A percentile compares a stretch with the other conserved stretches of the same genome.
Conservation (phyloP, 53 echinoderm and acorn worm species). For the Echinarachnius parma region DNA sequence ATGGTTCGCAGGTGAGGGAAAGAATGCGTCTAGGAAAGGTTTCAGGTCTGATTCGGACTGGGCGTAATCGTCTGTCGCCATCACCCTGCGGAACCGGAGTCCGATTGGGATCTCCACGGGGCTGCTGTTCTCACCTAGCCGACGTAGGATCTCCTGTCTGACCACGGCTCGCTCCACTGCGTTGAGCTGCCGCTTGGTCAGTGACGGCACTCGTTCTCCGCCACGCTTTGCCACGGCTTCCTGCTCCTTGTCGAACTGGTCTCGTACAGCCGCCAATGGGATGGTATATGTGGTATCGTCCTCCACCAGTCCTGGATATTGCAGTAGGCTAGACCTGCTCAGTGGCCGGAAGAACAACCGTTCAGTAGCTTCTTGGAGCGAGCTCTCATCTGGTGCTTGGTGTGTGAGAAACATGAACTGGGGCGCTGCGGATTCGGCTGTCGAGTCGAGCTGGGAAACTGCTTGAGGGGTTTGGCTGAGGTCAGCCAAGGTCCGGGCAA, state of each 20-base stretch:
- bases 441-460: too few species aligned
- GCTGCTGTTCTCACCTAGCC: conserved; percentile 14
- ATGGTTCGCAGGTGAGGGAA: too few species aligned
- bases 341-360: too few species aligned
- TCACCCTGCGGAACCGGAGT: conserved; percentile 20
- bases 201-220: background rate
- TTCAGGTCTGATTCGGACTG: background rate
- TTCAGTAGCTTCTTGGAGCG: too few species aligned
- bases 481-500: too few species aligned
- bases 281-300: too few species aligned
- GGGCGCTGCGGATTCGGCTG: too few species aligned
- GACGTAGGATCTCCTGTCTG: conserved; percentile 26
- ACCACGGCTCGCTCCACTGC: conserved; percentile 29
- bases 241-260: background rate
- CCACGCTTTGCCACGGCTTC: background rate
- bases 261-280: background rate
- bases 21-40: conserved; percentile 10
- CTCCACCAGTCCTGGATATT: too few species aligned
- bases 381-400: too few species aligned
- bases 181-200: conserved; percentile 32
- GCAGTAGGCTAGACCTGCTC: too few species aligned
- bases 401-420: too few species aligned
- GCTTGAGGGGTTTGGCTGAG: too few species aligned
- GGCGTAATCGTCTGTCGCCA: background rate
- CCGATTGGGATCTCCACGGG: conserved; percentile 24